Evolutionary conservation across 1,140 invertebrate genomes (phyloP).

Genomic region (Pararge aegeria): DNA sequence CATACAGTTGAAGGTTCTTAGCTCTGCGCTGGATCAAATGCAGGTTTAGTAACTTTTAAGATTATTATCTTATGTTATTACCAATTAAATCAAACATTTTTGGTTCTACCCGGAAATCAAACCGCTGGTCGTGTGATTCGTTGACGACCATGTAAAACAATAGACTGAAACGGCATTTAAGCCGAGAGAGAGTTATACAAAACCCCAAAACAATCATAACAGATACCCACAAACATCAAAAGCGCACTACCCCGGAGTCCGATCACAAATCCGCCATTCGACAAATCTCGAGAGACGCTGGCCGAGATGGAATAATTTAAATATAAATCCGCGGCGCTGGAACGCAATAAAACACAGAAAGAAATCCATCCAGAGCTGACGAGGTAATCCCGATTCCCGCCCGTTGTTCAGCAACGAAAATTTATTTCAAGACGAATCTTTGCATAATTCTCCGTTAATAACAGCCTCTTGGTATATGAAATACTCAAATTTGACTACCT

Average conservation of each 20-base stretch:
- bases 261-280: conserved; percentile 26
- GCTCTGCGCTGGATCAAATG: too few species aligned
- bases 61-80: too few species aligned
- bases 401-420: conserved; percentile 34
- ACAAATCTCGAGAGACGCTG: conserved; percentile 33
- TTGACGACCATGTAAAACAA: too few species aligned
- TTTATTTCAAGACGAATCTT: conserved; percentile 45
- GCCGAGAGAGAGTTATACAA: not conserved
- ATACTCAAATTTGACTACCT: conserved; percentile 29
- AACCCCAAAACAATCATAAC: not conserved
- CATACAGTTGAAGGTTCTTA: too few species aligned
- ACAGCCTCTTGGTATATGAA: conserved; percentile 29
- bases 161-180: too few species aligned
- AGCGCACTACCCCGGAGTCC: conserved; percentile 14
- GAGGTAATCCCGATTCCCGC: conserved; percentile 44
- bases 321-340: conserved; percentile 37
- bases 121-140: too few species aligned
- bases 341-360: conserved; percentile 51
- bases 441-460: conserved; percentile 46
- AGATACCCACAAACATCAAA: conserved; percentile 10
- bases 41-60: too few species aligned
- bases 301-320: conserved; percentile 45
- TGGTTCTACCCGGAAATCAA: too few species aligned
- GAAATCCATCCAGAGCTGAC: conserved; percentile 46
- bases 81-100: too few species aligned